These are phyloP conservation scores for Gambusia yucatana DNA, from an alignment of 2,797 vertebrate species.

Conservation along the genomic window DNA sequence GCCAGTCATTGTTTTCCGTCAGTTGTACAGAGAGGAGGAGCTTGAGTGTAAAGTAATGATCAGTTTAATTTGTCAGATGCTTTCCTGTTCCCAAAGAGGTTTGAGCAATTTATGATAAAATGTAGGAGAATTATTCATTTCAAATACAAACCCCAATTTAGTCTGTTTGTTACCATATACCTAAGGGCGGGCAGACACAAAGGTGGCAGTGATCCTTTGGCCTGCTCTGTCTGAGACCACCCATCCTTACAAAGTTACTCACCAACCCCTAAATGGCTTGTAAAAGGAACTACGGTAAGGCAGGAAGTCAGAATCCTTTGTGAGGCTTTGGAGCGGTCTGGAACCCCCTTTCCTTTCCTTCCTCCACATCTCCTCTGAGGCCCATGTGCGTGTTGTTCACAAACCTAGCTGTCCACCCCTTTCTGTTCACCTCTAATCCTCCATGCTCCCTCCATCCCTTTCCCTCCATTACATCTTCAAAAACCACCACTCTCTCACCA, in stretches of 20 bases:
- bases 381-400: conserved; percentile 66
- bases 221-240: conserved; percentile 52
- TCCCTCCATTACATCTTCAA: conserved; percentile 58
- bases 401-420: conserved; percentile 75
- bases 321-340: conserved; percentile 40
- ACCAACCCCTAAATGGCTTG: conserved; percentile 24
- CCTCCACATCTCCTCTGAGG: conserved; percentile 43
- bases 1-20: conserved; percentile 69
- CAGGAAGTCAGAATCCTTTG: conserved; percentile 69
- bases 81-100: conserved; percentile 57
- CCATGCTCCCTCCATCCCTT: conserved; percentile 50
- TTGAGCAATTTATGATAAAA: conserved; percentile 52
- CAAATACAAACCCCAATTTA: conserved; percentile 60
- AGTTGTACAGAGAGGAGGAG: conserved; percentile 65
- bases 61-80: conserved; percentile 52
- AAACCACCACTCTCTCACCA: conserved; percentile 54
- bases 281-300: conserved; percentile 39
- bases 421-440: conserved; percentile 73
- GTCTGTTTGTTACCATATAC: conserved; percentile 60
- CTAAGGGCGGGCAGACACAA: conserved; percentile 37
- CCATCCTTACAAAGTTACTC: conserved; percentile 42
- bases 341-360: conserved; percentile 18
- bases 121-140: conserved; percentile 60
- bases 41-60: conserved; percentile 50
- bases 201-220: conserved; percentile 30